Base-by-base conservation (phyloP, 53 echinoderm and acorn worm species). In the Stichopus horrens region DNA sequence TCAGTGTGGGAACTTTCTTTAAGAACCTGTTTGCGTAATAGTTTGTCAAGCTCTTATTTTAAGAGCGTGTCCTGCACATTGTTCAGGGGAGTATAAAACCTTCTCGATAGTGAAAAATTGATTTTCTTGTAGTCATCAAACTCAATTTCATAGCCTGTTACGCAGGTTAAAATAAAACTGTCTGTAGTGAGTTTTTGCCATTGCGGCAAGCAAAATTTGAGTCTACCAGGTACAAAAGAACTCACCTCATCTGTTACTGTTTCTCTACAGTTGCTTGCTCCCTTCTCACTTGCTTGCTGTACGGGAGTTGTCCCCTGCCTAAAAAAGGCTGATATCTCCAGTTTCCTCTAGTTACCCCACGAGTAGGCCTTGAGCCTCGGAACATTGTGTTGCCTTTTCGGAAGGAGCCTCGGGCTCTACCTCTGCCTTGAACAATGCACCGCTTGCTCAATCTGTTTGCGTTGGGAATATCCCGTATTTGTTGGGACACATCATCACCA, bases 201-300 rank as follows among this genome's bases (percentile, higher is more conserved):
- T 16, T 83, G 57, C 9, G 57, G n/a, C 57, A 22, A 52, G 9
- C 23, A 78, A 16, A 51, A 58, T 58, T 56, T 82, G 8, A 55
- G 21, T 18, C 82, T 82, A 18, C 56, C 82, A 82, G 82, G 58
- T 56, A 56, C 11, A 56, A 4, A 58, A 19, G 63, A 57, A 58
- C 83, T 83, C 21, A 83, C 83, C 83, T 83, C 60, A 83, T 58
- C 67, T 86, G 7, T 63, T 86, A 86, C 5, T 51, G 66, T 86
- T 86, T 60, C 67, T 67, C 65, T 86, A 21, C n/a, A 19, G 55
- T 83, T 59, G 5, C 58, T n/a, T 58, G 84, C 7, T n/a, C 57
- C 11, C 52, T 83, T 63, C 9, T 4, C 18, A 23, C 57, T 10
- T 83, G 10, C n/a, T 76, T 19, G n/a, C 13, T 4, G 76, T 21